Base-by-base conservation (phyloP, 2,888 invertebrate genomes). In the Drosophila mulleri region DNA sequence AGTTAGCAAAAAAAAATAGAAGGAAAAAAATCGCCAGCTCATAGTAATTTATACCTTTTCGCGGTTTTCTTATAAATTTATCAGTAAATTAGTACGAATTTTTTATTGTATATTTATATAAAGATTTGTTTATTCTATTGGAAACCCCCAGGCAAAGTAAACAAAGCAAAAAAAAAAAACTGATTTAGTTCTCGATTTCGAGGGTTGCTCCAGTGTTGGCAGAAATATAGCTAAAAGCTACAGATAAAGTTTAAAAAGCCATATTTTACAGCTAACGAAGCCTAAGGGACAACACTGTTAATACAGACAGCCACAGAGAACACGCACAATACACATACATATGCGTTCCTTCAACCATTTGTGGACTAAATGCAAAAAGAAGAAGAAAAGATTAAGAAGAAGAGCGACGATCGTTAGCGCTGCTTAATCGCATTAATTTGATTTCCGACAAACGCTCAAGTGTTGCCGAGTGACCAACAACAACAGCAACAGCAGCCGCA, bases 401-500 rank as follows among this genome's bases (percentile, higher is more conserved):
- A 59, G 65, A 76, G 72, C 67, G 60, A 69, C 58, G 65, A 68
- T 78, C 75, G 68, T 75, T 75, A 61, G 69, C 75, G 58, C 71
- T 79, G 71, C 70, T 75, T 81, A 86, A 79, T 77, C 79, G 81
- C 67, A 77, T 83, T 80, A 72, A 80, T 82, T 76, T 78, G 82
- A 84, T 87, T 84, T 82, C 84, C 76, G 82, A 84, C 72, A 82
- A 78, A 72, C 75, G 75, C 83, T 82, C 68, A 57, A 78, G 65
- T 63, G 70, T 72, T 67, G 74, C 59, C 45, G 60, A 72, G 72
- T 48, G 58, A 52, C 16, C 50, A 65, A 41, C 59, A 72, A 58
- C 53, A 67, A 67, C 59, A 74, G 32, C 47, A 62, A 37, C 48
- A 39, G n/a, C n/a, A n/a, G n/a, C n/a, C n/a, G n/a, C 48, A 37